Base-by-base conservation (phyloP, 2,888 invertebrate genomes). In the Malachius bipustulatus region DNA sequence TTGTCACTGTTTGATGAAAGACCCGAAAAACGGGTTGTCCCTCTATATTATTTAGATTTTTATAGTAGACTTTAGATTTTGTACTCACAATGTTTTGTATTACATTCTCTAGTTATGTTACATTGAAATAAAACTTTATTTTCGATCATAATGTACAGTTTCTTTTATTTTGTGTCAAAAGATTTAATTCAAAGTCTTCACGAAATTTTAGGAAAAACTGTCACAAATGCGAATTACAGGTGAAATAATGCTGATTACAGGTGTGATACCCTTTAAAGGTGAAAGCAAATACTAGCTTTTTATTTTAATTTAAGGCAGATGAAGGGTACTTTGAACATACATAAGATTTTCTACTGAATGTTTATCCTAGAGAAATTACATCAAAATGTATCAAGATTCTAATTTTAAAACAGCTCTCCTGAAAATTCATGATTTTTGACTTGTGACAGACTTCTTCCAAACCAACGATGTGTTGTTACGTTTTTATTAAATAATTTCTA, bases 1-100 rank as follows among this genome's bases (percentile, higher is more conserved):
- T n/a, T 19, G n/a, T 19, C 24, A 19, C n/a, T 19, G n/a, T 19
- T 19, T n/a, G n/a, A 19, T 19, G 24, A 19, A 19, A 19, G n/a
- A 19, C 24, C 24, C 6, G 24, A 19, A 19, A 19, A 19, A 19
- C 24, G 24, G n/a, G 24, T 19, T 19, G 24, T 19, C 6, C 24
- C 24, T 19, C 6, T 8, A 8, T 19, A 19, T n/a, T 19, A 19
- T n/a, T 19, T 8, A 6, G n/a, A 19, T 19, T 19, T 19, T 19
- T 19, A 19, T 19, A 19, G n/a, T n/a, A 19, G 24, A 19, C 24
- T 19, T 8, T 19, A 19, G 24, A 19, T 19, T 19, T 19, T 19
- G 6, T n/a, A 19, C n/a, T 19, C n/a, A 8, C n/a, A 19, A 19
- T 6, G 24, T 19, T 19, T 19, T 19, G n/a, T 8, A n/a, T 19